Percentiles rank a stretch among this genome's conserved stretches.
Evolutionary conservation across 2,888 invertebrate genomes (phyloP).

Genomic region (Diarsia rubi): DNA sequence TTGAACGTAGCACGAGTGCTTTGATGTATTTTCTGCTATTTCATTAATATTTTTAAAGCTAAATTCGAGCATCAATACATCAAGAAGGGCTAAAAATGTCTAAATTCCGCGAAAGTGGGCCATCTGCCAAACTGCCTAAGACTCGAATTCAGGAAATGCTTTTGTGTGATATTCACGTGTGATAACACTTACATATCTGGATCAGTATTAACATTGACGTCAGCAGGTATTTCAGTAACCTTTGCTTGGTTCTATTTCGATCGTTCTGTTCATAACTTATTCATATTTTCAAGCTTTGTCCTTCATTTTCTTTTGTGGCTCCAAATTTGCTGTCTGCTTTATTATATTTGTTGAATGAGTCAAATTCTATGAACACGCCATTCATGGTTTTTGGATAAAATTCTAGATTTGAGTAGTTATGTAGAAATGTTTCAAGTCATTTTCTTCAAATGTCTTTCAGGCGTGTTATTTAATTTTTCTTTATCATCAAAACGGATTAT

Average conservation of each 20-base stretch:
- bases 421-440: neutral
- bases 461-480: constrained; percentile 36
- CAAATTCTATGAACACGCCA: constrained; percentile 34
- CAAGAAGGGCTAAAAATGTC: constrained; percentile 18
- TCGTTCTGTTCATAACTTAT: constrained; percentile 51
- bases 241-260: constrained; percentile 47
- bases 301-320: constrained; percentile 56
- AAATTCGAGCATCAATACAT: neutral
- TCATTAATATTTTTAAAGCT: neutral
- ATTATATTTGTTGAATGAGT: constrained; percentile 41
- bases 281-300: constrained; percentile 54
- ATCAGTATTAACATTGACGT: constrained; percentile 51
- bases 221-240: constrained; percentile 43
- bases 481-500: constrained; percentile 39
- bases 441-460: constrained; percentile 1
- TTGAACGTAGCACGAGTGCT: neutral
- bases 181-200: constrained; percentile 43
- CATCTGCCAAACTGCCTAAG: constrained; percentile 43
- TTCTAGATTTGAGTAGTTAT: no score
- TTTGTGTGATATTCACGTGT: constrained; percentile 35
- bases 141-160: constrained; percentile 46
- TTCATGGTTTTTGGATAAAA: constrained; percentile 16
- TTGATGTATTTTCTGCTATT: neutral
- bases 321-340: constrained; percentile 44
- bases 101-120: constrained; percentile 26